phyloP scores from a whole-genome alignment of 23 tunicate genomes.

The Diplosoma virens region DNA sequence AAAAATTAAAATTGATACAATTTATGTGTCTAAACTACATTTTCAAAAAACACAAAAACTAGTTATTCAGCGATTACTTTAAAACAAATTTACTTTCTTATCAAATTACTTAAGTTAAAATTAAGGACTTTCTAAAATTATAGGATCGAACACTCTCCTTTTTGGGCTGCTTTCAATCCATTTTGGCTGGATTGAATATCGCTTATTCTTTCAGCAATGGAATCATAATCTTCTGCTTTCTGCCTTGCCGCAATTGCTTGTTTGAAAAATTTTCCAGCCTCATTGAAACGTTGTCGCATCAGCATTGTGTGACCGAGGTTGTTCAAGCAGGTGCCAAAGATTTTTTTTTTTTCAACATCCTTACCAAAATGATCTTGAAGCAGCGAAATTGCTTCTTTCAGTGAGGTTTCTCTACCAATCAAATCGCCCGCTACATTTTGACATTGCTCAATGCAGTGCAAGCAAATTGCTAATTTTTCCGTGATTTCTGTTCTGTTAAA shows the following conservation, averaged over 20 bases:
- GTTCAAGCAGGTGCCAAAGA: slow-evolving; percentile 13
- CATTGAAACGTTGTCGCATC: neutral
- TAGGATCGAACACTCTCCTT: neutral
- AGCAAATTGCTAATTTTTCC: neutral
- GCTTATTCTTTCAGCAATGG: slow-evolving; percentile 3
- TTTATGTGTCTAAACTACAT: too few species aligned
- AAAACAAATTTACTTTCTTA: too few species aligned
- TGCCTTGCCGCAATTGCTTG: slow-evolving; percentile 33
- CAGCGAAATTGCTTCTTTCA: slow-evolving; percentile 20
- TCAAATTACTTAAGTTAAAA: too few species aligned
- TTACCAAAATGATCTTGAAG: neutral
- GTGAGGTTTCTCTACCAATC: neutral
- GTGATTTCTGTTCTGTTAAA: neutral
- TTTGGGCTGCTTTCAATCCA: neutral
- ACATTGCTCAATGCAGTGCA: slow-evolving; percentile 26
- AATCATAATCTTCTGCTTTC: slow-evolving; percentile 18
- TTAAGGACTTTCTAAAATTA: neutral
- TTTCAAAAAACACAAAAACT: too few species aligned
- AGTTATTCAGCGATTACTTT: too few species aligned
- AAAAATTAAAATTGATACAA: too few species aligned
- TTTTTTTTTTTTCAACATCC: slow-evolving; percentile 12
- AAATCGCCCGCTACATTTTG: neutral
- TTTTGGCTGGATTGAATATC: slow-evolving; percentile 6
- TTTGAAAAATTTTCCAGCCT: neutral
- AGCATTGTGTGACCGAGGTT: slow-evolving; percentile 26